phyloP scores from a whole-genome alignment of 2,888 invertebrate genomes.

The Epinotia bilunana region DNA sequence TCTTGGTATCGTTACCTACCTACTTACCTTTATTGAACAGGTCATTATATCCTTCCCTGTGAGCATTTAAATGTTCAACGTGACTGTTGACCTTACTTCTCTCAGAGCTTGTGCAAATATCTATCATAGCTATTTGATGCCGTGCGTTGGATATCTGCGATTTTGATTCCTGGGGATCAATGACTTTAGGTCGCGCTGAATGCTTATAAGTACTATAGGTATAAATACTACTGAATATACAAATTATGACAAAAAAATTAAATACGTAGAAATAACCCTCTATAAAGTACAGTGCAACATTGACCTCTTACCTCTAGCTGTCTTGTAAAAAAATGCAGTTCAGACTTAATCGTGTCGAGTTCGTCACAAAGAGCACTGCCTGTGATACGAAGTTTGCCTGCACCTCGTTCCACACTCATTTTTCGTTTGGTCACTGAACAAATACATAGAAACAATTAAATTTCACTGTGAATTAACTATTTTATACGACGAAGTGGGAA shows the following conservation, averaged over 20 bases:
- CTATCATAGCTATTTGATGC: slow-evolving; percentile 65
- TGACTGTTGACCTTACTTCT: slow-evolving; percentile 62
- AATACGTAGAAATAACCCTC: too few relatives aligned
- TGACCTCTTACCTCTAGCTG: slow-evolving; percentile 62
- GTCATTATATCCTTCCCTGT: slow-evolving; percentile 59
- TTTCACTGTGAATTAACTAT: background rate
- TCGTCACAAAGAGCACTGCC: slow-evolving; percentile 63
- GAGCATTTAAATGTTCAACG: slow-evolving; percentile 55
- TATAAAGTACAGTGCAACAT: background rate
- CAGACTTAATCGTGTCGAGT: slow-evolving; percentile 55
- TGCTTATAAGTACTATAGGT: too few relatives aligned
- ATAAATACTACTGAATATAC: too few relatives aligned
- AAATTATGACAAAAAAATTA: too few relatives aligned
- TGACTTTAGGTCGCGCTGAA: background rate
- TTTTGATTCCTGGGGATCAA: slow-evolving; percentile 59
- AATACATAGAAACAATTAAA: background rate
- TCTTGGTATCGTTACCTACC: too few relatives aligned
- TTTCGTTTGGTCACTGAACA: slow-evolving; percentile 61
- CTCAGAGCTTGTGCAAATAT: slow-evolving; percentile 68
- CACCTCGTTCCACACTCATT: slow-evolving; percentile 56
- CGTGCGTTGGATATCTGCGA: slow-evolving; percentile 59
- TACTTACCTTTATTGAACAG: slow-evolving; percentile 62
- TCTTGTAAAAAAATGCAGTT: slow-evolving; percentile 59
- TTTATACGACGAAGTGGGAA: background rate
- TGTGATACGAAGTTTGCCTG: slow-evolving; percentile 57